Evolutionary conservation across 2,797 vertebrate species (phyloP).

Genomic region (Dromococcyx pavoninus): DNA sequence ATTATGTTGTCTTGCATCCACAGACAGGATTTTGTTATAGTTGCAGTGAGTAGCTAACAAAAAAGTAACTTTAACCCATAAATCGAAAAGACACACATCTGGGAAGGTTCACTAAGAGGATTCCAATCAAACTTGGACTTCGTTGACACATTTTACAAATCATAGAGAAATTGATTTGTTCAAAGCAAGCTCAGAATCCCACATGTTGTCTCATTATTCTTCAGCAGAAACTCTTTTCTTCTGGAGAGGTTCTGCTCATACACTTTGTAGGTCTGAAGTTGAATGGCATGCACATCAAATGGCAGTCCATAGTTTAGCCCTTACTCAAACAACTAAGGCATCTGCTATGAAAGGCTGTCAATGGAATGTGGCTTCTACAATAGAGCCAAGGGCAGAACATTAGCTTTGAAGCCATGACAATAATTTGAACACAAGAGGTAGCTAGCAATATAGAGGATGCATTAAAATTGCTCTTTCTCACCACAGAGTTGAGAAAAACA

Average conservation of each 20-base stretch:
- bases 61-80: not conserved
- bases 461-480: slow-evolving; percentile 36
- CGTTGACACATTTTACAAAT: not conserved
- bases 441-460: not conserved
- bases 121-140: not conserved
- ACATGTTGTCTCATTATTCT: not conserved
- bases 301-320: slow-evolving; percentile 39
- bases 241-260: not conserved
- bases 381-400: slow-evolving; percentile 26
- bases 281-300: not conserved
- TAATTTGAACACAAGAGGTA: not conserved
- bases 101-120: not conserved
- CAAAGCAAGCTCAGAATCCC: not conserved
- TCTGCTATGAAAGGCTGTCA: slow-evolving; percentile 38
- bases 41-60: not conserved
- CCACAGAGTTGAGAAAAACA: not conserved
- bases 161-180: not conserved
- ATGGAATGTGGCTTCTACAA: slow-evolving; percentile 49
- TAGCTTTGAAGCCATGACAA: slow-evolving; percentile 42
- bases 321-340: slow-evolving; percentile 44
- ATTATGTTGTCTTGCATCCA: not conserved
- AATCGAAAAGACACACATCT: not conserved
- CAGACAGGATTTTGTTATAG: not conserved
- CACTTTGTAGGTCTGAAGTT: not conserved
- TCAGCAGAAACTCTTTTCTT: not conserved